Base-by-base conservation (phyloP, 2,888 invertebrate species). In the Cephus nigrinus region DNA sequence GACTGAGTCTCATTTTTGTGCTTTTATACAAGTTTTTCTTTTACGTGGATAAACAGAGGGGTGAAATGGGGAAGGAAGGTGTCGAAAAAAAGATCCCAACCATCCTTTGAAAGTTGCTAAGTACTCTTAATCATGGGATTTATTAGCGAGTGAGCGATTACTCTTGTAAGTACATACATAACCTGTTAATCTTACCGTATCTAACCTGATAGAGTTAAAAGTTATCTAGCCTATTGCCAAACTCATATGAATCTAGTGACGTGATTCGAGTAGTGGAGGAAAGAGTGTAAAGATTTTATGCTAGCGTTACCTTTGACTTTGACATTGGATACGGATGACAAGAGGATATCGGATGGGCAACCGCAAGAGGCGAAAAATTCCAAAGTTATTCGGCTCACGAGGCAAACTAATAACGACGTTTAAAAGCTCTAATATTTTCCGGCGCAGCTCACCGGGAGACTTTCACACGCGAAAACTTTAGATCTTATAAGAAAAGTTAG, bases 401-500 rank as follows among this genome's bases (percentile, higher is more conserved):
- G 85, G 86, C 86, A 88, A 90, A 89, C 88, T 88, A 89, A 89
- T 89, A 89, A 89, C 86, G 85, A 88, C 88, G 86, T 89, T 89
- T 89, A 89, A 88, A 88, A 85, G 87, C 87, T 87, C 86, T 87
- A 88, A 90, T 89, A 88, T 89, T 89, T 88, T 85, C 85, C 82
- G 82, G 83, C 84, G 84, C 84, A 80, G 80, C 81, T 84, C 80
- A 78, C 76, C 80, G 78, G 81, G 80, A 85, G 82, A 82, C 86
- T 86, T 87, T 87, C 87, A 86, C 86, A 86, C 88, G 86, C 86
- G 86, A 84, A 89, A 90, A 89, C 87, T 90, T 88, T 88, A 87
- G 86, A 87, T 89, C 89, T 90, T 86, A 89, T 90, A 90, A 89
- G 88, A 89, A 89, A 90, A 90, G 90, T 90, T 90, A 89, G 85